Base-by-base conservation (phyloP, 1,140 invertebrate genomes). In the Lepidostoma basale region DNA sequence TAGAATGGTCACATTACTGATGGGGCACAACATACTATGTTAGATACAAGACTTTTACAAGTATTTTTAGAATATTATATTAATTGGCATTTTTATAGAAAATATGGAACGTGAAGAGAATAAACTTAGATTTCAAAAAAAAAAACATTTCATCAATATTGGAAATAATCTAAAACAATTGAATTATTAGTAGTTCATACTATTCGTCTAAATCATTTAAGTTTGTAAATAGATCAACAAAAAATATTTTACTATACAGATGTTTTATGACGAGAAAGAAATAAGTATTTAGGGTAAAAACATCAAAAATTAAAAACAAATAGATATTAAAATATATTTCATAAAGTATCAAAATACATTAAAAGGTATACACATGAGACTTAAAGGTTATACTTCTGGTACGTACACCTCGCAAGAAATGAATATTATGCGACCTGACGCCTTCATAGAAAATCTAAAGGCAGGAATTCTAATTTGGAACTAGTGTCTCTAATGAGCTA, bases 281-380 rank as follows among this genome's bases (percentile, higher is more conserved):
- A 56, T 54, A 26, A 2, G 23, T 14, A 62, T 47, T 36, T 59
- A 9, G 28, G n/a, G 30, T 45, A 67, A 67, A 47, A 25, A 59
- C 49, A 59, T 59, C 33, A 47, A 67, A 59, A 67, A 67, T 22
- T 67, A 59, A 67, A 67, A 66, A 56, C 30, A 25, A 66, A 67
- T 47, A 66, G 30, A 60, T 67, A 67, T 36, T 67, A 59, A 58
- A 67, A 82, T 81, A 81, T 78, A 81, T 78, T 81, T 81, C 77
- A 79, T 79, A 83, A 83, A 82, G 80, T 83, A 83, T 83, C 81
- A 83, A 83, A 83, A 83, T 81, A 77, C 77, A 83, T 78, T 82
- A 82, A 81, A 83, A 81, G 79, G 78, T 77, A 79, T 82, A 82
- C 79, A 81, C 80, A 81, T 30, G 52, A 59, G 18, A 20, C 54